Conservation (phyloP, 2,888 invertebrate genomes). For the Junonia oenone region DNA sequence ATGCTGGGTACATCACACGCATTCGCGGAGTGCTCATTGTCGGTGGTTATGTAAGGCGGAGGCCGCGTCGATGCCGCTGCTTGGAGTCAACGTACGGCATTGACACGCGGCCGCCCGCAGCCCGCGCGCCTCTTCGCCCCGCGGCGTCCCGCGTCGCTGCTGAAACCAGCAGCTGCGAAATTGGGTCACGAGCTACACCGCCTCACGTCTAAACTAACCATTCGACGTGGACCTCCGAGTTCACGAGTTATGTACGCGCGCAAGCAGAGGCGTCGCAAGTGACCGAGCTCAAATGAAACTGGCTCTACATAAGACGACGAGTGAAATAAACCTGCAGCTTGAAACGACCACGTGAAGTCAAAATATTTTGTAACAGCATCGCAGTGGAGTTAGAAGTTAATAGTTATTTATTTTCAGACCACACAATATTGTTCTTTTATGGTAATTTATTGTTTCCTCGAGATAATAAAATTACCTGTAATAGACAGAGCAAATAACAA, state of each 20-base stretch:
- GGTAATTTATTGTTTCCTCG: background rate
- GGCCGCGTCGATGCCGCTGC: conserved; percentile 72
- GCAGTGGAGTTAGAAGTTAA: background rate
- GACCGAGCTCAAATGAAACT: conserved; percentile 29
- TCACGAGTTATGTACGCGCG: conserved; percentile 25
- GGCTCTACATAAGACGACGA: conserved; percentile 43
- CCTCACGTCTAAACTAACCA: conserved; percentile 62
- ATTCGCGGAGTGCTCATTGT: conserved; percentile 66
- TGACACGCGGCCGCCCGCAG: conserved; percentile 68
- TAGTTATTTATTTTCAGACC: background rate
- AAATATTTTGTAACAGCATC: background rate
- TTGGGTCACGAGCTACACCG: conserved; percentile 72
- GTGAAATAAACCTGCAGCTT: conserved; percentile 60
- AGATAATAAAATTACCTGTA: background rate
- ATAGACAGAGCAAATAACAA: background rate
- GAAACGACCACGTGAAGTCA: conserved; percentile 51
- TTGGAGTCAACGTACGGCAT: conserved; percentile 79
- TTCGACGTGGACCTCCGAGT: conserved; percentile 35
- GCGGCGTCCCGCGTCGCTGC: conserved; percentile 60
- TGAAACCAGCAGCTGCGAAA: conserved; percentile 79
- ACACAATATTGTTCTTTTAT: background rate
- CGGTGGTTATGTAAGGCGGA: conserved; percentile 78
- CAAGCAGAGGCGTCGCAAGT: background rate
- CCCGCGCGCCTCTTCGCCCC: conserved; percentile 41
- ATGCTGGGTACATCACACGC: conserved; percentile 59